Evolutionary conservation across 2,113 vertebrate genomes (phyloP).

Genomic region (Dicerorhinus sumatrensis): DNA sequence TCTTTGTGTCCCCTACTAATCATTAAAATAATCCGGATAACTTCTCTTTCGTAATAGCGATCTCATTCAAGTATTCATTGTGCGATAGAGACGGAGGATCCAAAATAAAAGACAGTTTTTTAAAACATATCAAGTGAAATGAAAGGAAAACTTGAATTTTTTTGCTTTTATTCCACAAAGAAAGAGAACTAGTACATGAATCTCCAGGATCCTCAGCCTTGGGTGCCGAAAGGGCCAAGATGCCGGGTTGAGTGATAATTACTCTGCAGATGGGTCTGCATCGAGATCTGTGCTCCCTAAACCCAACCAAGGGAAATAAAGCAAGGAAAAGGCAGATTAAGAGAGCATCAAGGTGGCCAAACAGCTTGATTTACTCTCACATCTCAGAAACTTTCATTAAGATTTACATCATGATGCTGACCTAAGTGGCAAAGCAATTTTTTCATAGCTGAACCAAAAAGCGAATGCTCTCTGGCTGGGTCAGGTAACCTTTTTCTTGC

Average conservation of each 20-base stretch:
- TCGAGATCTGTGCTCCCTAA: background rate
- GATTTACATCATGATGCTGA: constrained; percentile 82
- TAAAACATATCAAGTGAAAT: background rate
- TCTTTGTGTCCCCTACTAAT: background rate
- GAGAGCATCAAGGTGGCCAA: constrained; percentile 68
- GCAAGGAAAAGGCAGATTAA: constrained; percentile 70
- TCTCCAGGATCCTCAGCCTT: background rate
- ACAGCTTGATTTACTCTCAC: constrained; percentile 70
- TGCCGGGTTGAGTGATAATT: background rate
- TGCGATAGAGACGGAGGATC: background rate
- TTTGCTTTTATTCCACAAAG: background rate
- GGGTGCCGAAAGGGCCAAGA: background rate
- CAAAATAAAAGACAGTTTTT: background rate
- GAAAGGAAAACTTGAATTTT: background rate
- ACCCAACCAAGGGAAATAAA: constrained; percentile 57
- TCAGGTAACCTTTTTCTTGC: constrained; percentile 72
- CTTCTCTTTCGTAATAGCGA: background rate
- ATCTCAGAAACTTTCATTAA: constrained; percentile 83
- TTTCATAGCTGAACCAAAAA: constrained; percentile 79
- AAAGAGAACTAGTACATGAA: background rate
- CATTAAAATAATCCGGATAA: constrained; percentile 50
- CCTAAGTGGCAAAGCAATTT: constrained; percentile 81
- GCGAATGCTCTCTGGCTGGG: background rate
- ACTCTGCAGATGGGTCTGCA: background rate
- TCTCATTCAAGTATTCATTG: background rate